Evolutionary conservation across 2,888 invertebrate genomes (phyloP).

Genomic region (Thereva nobilitata): DNA sequence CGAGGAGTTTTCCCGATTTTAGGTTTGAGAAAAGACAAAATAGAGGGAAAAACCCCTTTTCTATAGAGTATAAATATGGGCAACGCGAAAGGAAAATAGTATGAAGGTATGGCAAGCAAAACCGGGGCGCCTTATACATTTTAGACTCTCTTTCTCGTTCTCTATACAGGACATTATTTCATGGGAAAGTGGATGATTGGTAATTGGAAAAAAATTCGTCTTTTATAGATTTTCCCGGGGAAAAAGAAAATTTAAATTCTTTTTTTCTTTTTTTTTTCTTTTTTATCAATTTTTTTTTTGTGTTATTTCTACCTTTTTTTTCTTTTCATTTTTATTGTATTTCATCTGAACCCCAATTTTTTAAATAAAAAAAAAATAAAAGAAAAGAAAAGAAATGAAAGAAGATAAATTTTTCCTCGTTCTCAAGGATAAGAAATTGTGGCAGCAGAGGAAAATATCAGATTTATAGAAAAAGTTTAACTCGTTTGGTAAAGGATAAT

Average conservation of each 20-base stretch:
- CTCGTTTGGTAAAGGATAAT: constrained; percentile 27
- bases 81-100: constrained; percentile 18
- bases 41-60: constrained; percentile 33
- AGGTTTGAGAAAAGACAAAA: constrained; percentile 36
- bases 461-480: not conserved
- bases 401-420: too few relatives aligned
- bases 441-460: too few relatives aligned
- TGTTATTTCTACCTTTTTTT: constrained; percentile 12
- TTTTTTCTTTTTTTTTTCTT: not conserved
- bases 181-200: constrained; percentile 42
- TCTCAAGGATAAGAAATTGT: too few relatives aligned
- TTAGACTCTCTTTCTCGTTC: too few relatives aligned
- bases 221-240: constrained; percentile 35
- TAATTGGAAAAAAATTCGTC: constrained; percentile 39
- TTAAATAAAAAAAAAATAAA: constrained; percentile 10
- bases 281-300: not conserved
- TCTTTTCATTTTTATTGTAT: not conserved
- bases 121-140: constrained; percentile 24
- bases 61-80: constrained; percentile 24
- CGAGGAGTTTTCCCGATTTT: not conserved
- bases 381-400: constrained; percentile 5
- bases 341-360: not conserved
- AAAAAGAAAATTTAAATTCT: constrained; percentile 31
- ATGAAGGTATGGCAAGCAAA: not conserved
- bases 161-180: constrained; percentile 39